Evolutionary conservation across 2,113 vertebrate species (phyloP).

Genomic region (Cromileptes altivelis): DNA sequence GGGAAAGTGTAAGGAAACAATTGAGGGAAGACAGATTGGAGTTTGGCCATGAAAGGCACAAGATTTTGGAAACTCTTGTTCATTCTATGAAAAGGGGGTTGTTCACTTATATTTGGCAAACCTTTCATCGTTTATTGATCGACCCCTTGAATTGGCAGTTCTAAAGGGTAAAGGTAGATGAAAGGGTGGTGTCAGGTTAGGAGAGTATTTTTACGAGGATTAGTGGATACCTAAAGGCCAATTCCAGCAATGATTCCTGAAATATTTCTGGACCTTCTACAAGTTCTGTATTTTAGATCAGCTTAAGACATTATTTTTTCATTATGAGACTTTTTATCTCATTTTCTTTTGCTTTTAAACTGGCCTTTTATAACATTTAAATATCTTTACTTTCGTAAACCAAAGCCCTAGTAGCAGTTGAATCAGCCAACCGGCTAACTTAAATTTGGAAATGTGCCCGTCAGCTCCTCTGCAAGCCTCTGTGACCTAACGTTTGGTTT

Average conservation of each 20-base stretch:
- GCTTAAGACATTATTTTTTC: background rate
- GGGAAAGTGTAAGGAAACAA: background rate
- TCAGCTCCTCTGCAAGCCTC: no score
- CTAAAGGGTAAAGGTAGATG: constrained; percentile 2
- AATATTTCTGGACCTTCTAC: background rate
- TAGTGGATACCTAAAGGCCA: background rate
- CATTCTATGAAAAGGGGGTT: background rate
- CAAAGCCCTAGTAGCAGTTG: no score
- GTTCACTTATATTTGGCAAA: background rate
- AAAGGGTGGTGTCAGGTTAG: background rate
- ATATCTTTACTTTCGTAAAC: no score
- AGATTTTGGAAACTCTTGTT: background rate
- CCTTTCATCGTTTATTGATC: background rate
- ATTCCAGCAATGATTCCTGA: background rate
- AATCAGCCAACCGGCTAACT: no score
- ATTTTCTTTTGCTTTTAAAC: no score
- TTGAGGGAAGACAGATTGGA: background rate
- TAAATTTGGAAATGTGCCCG: no score
- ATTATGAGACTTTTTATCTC: no score
- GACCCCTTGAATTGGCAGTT: background rate
- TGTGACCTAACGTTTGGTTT: no score
- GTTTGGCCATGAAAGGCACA: background rate
- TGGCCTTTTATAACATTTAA: no score
- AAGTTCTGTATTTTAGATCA: background rate
- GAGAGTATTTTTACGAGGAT: background rate